Evolutionary conservation across 1,140 invertebrate genomes (phyloP), one percentile per base, ranked within the genome.

Genomic region (Cydia strobilella): DNA sequence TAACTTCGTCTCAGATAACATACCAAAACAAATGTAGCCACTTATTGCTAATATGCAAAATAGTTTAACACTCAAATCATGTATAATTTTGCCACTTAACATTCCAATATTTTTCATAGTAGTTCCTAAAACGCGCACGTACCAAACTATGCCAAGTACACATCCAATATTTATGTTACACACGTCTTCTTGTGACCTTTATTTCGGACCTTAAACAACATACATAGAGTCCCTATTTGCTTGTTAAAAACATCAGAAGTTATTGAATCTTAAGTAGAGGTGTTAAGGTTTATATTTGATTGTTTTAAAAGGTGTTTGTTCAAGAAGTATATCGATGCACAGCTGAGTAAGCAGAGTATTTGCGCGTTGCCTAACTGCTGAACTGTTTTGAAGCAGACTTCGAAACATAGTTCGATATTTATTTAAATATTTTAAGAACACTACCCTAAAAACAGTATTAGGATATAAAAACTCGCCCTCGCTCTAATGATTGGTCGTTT

Each of bases 261-360:
- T 59, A 23, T 20, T 18, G 20, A 23, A 7, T 23, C 54, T 59
- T 59, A 59, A 59, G 54, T 59, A n/a, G 9, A 12, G 10, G 7
- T 59, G 4, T 20, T 35, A 35, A 39, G 65, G 65, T 5, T 10
- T n/a, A 69, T 35, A 39, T 69, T 35, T 35, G 27, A 9, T 35
- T 39, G 27, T 7, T 69, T 39, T n/a, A 0, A 2, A 2, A 35
- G n/a, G 10, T 66, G 27, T 69, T 69, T 69, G 31, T 39, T 69
- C 31, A 1, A 42, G 3, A 69, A 69, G 65, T 69, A 69, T n/a
- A 35, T 39, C 65, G 15, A 66, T 13, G 63, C 65, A 69, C 65
- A 69, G 10, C 65, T 69, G 65, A 9, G 65, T 39, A 69, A 69
- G 65, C 65, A 69, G 2, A 35, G 65, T 69, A 69, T 69, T 69